Base-by-base conservation (phyloP, 2,888 invertebrate genomes). In the Branchellion lobata region DNA sequence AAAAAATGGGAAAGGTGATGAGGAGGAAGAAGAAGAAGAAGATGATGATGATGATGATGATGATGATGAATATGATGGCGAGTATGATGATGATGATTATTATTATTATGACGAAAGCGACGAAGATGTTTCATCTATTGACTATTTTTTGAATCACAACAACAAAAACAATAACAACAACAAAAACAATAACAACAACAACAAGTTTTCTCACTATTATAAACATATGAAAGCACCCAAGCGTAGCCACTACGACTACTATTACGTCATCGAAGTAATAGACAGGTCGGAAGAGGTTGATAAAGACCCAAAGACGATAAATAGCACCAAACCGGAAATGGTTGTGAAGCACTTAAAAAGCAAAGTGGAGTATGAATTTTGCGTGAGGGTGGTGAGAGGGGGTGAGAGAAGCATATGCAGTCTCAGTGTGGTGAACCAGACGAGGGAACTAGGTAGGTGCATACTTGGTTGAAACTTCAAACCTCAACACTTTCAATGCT, bases 361-460 rank as follows among this genome's bases (percentile, higher is more conserved):
- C 1, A 93, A 93, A 87, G 96, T 96, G 0, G 91, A 94, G 85
- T 96, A 96, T 86, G 96, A 96, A 87, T 96, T 97, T 88, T 92
- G 93, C 3, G 96, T 97, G 0, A 95, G 94, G 88, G 92, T 88
- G 77, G 85, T 86, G 81, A 84, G 94, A 47, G 93, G 94, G 0
- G 90, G 92, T 0, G 91, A 94, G 36, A 93, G 93, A 87, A 94
- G 94, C 8, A 91, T 93, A 8, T 98, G 96, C 96, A 96, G 96
- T 83, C 94, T 99, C 94, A 92, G 95, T 1, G 96, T 94, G 31
- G 89, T 92, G 79, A 97, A 97, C 89, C 92, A 92, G 82, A 96
- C 97, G 0, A 91, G 92, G 85, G 93, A 94, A 88, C 91, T 88
- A 65, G 87, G 88, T 88, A 81, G 80, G 82, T 79, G n/a, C 5